Evolutionary conservation across 2,113 vertebrate species (phyloP).

Genomic region (Notarius lentiginosus): DNA sequence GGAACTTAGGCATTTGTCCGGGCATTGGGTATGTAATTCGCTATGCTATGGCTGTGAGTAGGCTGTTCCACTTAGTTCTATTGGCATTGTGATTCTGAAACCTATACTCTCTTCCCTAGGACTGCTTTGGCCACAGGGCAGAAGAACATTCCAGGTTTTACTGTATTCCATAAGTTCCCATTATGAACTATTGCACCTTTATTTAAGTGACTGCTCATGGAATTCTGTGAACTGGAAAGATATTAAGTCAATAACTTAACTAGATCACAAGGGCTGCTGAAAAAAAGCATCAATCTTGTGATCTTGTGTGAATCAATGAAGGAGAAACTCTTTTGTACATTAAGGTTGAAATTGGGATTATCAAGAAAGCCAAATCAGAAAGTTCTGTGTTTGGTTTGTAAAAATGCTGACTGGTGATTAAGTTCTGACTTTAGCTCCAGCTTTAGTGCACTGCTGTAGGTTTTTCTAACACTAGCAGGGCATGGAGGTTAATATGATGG

Average conservation of each 20-base stretch:
- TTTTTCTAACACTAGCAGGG: constrained; percentile 65
- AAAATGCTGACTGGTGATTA: constrained; percentile 35
- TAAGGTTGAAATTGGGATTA: not conserved
- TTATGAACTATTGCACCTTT: not conserved
- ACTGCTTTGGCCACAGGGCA: not conserved
- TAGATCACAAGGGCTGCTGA: not conserved
- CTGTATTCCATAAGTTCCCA: not conserved
- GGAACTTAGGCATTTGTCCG: not conserved
- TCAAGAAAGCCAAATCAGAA: not conserved
- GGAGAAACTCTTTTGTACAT: not conserved
- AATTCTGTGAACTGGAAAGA: not conserved
- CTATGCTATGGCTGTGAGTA: not conserved
- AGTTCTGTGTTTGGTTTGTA: not conserved
- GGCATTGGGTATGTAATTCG: not conserved
- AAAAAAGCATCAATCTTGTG: not conserved
- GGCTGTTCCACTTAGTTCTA: not conserved
- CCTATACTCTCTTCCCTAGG: not conserved
- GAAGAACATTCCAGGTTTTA: not conserved
- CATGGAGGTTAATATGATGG: constrained; percentile 77
- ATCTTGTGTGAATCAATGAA: not conserved
- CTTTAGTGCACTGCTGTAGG: constrained; percentile 37
- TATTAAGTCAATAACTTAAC: not conserved
- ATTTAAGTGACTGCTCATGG: not conserved
- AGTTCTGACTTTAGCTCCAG: constrained; percentile 19
- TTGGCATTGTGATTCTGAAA: not conserved